phyloP scores from a whole-genome alignment of 2,888 invertebrate genomes.

The Calameuta filiformis region DNA sequence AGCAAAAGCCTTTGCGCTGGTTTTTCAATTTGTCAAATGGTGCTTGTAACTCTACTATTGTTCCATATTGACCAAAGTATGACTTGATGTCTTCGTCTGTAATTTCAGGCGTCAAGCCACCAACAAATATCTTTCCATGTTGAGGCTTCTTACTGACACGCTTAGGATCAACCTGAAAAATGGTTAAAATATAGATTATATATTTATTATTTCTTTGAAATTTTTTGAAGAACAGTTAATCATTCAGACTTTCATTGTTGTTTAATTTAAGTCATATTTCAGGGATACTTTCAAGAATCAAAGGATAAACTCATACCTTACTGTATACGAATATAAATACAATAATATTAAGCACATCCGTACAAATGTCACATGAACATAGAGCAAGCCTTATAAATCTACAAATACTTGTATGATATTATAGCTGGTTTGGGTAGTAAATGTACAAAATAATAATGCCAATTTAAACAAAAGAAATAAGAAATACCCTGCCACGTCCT shows the following conservation, averaged over 20 bases:
- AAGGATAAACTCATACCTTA: neutral
- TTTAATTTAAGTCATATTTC: neutral
- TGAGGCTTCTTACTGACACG: slow-evolving; percentile 73
- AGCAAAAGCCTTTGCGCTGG: slow-evolving; percentile 74
- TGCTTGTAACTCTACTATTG: slow-evolving; percentile 72
- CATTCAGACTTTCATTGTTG: neutral
- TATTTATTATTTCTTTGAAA: neutral
- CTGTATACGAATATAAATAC: neutral
- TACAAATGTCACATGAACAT: neutral
- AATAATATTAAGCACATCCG: neutral
- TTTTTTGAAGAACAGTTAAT: neutral
- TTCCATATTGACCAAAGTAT: slow-evolving; percentile 73
- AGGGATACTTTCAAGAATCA: neutral
- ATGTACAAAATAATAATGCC: neutral
- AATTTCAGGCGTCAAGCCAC: slow-evolving; percentile 73
- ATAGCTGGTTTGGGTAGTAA: neutral
- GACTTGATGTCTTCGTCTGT: slow-evolving; percentile 72
- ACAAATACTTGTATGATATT: neutral
- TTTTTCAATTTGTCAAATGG: slow-evolving; percentile 76
- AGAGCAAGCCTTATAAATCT: neutral
- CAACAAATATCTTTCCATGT: slow-evolving; percentile 75
- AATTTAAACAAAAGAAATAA: neutral
- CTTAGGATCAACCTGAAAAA: slow-evolving; percentile 71
- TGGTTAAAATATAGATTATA: neutral
- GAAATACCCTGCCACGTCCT: neutral